Conservation (phyloP, 2,113 vertebrate genomes). For the Clinocottus analis region DNA sequence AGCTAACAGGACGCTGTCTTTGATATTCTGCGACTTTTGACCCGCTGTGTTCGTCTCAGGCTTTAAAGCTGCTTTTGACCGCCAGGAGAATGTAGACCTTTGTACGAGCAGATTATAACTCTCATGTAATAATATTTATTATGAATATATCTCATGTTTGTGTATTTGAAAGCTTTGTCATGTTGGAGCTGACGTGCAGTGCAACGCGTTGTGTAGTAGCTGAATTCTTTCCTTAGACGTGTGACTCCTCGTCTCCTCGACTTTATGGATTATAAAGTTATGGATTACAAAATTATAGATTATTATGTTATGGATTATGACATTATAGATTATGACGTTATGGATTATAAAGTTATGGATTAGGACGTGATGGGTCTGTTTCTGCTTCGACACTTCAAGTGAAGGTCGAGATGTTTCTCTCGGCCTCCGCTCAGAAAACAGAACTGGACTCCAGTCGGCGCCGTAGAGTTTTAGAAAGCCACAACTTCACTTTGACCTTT, state of each 20-base stretch:
- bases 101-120: constrained; percentile 67
- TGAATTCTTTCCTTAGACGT: constrained; percentile 31
- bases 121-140: constrained; percentile 35
- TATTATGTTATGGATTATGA: no score
- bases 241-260: no score
- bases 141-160: constrained; percentile 50
- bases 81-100: constrained; percentile 72
- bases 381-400: background rate
- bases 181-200: constrained; percentile 53
- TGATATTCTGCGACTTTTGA: constrained; percentile 58
- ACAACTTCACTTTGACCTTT: constrained; percentile 56
- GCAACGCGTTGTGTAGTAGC: constrained; percentile 28
- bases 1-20: constrained; percentile 52
- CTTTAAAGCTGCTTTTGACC: constrained; percentile 67
- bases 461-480: constrained; percentile 48
- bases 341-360: no score
- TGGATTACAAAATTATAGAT: no score
- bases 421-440: no score
- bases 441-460: constrained; percentile 21
- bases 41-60: constrained; percentile 60
- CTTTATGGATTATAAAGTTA: no score
- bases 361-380: no score
- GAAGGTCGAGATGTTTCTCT: background rate
- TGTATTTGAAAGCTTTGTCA: constrained; percentile 66
- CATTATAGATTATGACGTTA: no score